These are phyloP conservation scores for Nomada hirtipes DNA, from an alignment of 2,888 invertebrate genomes.

Conservation along the genomic window DNA sequence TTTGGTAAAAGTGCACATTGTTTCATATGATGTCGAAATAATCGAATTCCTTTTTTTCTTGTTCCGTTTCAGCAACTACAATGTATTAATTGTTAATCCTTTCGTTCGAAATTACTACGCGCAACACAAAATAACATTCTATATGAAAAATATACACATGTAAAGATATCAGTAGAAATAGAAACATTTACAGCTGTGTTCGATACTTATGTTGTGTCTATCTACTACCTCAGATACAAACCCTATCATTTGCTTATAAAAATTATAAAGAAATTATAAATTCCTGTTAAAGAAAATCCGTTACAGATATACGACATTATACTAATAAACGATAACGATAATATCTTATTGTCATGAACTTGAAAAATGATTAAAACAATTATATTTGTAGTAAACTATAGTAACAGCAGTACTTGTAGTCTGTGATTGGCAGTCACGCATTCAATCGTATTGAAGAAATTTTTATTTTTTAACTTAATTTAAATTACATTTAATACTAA, in stretches of 20 bases:
- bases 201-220: constrained; percentile 5
- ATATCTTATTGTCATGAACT: constrained; percentile 56
- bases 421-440: constrained; percentile 51
- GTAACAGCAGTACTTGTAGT: constrained; percentile 36
- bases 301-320: constrained; percentile 18
- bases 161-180: constrained; percentile 9
- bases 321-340: constrained; percentile 23
- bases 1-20: constrained; percentile 57
- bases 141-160: constrained; percentile 28
- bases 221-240: constrained; percentile 16
- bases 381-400: constrained; percentile 29
- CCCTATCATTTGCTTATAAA: constrained; percentile 16
- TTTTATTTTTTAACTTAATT: constrained; percentile 33
- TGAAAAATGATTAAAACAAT: constrained; percentile 32
- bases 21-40: constrained; percentile 9
- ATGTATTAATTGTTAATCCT: constrained; percentile 12
- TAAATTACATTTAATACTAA: constrained; percentile 46
- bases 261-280: constrained; percentile 25
- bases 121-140: constrained; percentile 14
- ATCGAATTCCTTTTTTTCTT: constrained; percentile 9
- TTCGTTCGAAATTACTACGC: constrained; percentile 21
- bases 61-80: constrained; percentile 7
- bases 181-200: constrained; percentile 22
- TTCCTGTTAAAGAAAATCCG: constrained; percentile 24
- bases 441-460: constrained; percentile 39